These are phyloP conservation scores for Contarinia nasturtii DNA, from an alignment of 1,140 invertebrate species.

Conservation along the genomic window DNA sequence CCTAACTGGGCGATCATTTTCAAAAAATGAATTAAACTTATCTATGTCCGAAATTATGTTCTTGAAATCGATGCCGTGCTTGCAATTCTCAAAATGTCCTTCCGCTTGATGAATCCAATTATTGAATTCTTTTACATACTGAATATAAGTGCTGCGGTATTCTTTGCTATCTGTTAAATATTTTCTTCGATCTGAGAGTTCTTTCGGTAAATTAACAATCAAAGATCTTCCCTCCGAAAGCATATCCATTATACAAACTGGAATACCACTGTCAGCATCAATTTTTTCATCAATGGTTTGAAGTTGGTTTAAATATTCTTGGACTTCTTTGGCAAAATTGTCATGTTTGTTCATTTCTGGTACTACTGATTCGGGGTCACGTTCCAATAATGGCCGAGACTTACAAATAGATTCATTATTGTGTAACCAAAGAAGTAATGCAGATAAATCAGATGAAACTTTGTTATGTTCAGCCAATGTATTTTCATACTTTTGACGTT, in stretches of 20 bases:
- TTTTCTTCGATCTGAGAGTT: slow-evolving; percentile 56
- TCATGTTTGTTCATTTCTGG: slow-evolving; percentile 64
- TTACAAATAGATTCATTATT: slow-evolving; percentile 65
- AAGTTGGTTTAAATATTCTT: slow-evolving; percentile 47
- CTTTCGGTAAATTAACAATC: slow-evolving; percentile 52
- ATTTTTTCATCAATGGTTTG: slow-evolving; percentile 44
- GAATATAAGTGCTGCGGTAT: slow-evolving; percentile 50
- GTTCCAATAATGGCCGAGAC: slow-evolving; percentile 58
- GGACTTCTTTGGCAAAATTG: slow-evolving; percentile 44
- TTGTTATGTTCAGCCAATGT: slow-evolving; percentile 74
- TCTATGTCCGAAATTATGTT: slow-evolving; percentile 63
- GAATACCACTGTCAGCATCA: slow-evolving; percentile 53
- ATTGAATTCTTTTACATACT: slow-evolving; percentile 53
- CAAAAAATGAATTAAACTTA: slow-evolving; percentile 72
- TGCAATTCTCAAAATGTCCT: slow-evolving; percentile 50
- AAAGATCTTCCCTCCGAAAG: slow-evolving; percentile 63
- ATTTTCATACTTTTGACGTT: slow-evolving; percentile 67
- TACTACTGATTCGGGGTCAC: slow-evolving; percentile 60
- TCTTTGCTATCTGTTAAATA: slow-evolving; percentile 65
- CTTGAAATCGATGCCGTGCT: slow-evolving; percentile 73
- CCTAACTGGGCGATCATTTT: slow-evolving; percentile 51
- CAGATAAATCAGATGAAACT: slow-evolving; percentile 57
- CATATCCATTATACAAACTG: slow-evolving; percentile 58
- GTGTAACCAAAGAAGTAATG: slow-evolving; percentile 67
- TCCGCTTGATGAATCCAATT: slow-evolving; percentile 74